Base-by-base conservation (phyloP, 2,888 invertebrate species). In the Cecidostiba fungosa region DNA sequence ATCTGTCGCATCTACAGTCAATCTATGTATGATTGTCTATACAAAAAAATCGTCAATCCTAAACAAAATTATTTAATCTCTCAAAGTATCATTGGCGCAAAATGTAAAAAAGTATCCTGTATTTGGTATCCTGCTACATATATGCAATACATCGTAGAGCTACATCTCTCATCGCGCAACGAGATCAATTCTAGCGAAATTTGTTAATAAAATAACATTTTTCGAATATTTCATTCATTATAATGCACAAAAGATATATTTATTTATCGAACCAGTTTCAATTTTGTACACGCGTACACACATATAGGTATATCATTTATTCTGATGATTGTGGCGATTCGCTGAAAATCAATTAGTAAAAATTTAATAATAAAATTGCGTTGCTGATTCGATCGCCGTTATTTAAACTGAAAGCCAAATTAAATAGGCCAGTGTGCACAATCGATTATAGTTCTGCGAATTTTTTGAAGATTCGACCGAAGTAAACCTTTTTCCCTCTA, bases 331-430 rank as follows among this genome's bases (percentile, higher is more conserved):
- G 39, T 77, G 29, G 43, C 47, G 50, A 82, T 59, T 72, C 19
- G 36, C 54, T 1, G 23, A 47, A 16, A 36, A 12, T 23, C 10
- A 12, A 0, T 50, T 39, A 10, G 10, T 39, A 39, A 62, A 62
- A 62, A 62, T 26, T 62, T 4, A 26, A 62, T 62, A 26, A 26
- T 12, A 0, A 26, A 62, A 23, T 59, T 23, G 2, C 59, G 23
- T 23, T 23, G 59, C n/a, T n/a, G n/a, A 23, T 47, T 26, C 43
- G 43, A 43, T 26, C 39, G 54, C 26, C 6, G 62, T 79, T 69
- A 62, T 82, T 86, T 69, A 84, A 86, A 84, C 84, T 86, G 86
- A 81, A 86, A 86, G 86, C 66, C 86, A 86, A 79, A 74, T 23
- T 62, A 32, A 59, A 47, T 3, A 23, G 16, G 43, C 32, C 50